These are phyloP conservation scores for Torymus texanus DNA, from an alignment of 2,888 invertebrate genomes.

Conservation along the genomic window DNA sequence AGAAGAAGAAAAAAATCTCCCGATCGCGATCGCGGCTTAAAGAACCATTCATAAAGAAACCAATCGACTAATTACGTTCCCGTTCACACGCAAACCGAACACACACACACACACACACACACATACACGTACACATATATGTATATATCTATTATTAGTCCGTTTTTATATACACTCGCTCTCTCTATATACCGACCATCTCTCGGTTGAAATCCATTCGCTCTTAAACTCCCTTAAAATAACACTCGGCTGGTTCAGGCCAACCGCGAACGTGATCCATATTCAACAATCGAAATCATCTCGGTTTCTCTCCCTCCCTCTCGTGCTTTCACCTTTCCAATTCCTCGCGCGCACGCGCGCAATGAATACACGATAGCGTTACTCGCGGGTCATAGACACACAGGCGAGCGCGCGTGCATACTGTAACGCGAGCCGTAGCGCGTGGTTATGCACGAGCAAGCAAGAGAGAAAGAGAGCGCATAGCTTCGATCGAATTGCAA, in stretches of 20 bases:
- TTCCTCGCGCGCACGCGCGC: too few species aligned
- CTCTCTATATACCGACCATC: too few species aligned
- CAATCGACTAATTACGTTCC: background rate
- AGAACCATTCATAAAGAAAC: background rate
- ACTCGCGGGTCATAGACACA: slow-evolving; percentile 7
- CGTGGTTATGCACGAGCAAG: background rate
- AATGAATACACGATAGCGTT: too few species aligned
- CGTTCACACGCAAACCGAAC: too few species aligned
- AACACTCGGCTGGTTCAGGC: background rate
- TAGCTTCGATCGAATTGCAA: slow-evolving; percentile 32
- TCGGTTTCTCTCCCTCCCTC: background rate
- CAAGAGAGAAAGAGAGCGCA: too few species aligned
- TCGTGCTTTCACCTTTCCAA: too few species aligned
- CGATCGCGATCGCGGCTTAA: background rate
- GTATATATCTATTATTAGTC: too few species aligned
- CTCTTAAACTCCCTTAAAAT: background rate
- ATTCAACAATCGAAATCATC: slow-evolving; percentile 36
- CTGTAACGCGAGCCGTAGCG: slow-evolving; percentile 7
- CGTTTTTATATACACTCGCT: too few species aligned
- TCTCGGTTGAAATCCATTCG: too few species aligned
- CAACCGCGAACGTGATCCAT: background rate
- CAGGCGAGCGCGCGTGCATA: background rate
- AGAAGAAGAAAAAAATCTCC: too few species aligned
- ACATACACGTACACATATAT: background rate
- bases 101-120: background rate